Evolutionary conservation across 1,140 invertebrate species (phyloP).

Genomic region (Saccostrea glomerata): DNA sequence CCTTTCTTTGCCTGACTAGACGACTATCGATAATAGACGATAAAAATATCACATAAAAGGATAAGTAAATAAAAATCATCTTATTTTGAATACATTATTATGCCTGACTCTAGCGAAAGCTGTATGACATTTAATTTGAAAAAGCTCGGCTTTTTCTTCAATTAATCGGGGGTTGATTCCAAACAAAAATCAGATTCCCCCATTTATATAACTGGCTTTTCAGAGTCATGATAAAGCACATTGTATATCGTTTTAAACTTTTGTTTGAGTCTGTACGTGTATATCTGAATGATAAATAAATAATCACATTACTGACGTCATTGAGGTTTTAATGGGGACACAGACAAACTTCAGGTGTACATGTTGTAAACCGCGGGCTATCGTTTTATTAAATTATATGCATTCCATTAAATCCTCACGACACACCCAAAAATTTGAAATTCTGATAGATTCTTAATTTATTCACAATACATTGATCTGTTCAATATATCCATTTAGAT

Average conservation of each 20-base stretch:
- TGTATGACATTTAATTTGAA: slow-evolving; percentile 9
- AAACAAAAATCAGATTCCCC: background rate
- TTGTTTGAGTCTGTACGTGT: background rate
- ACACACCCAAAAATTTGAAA: background rate
- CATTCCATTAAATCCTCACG: background rate
- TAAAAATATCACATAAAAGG: background rate
- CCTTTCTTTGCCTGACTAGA: background rate
- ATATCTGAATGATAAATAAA: slow-evolving; percentile 29
- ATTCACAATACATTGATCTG: background rate
- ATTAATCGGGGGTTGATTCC: background rate
- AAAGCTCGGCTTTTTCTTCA: background rate
- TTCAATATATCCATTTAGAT: slow-evolving; percentile 9
- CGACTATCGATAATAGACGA: background rate
- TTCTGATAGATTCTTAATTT: background rate
- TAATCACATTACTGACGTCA: background rate
- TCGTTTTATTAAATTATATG: background rate
- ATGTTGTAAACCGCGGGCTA: background rate
- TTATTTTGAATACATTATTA: background rate
- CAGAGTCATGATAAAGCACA: background rate
- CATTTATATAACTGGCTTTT: background rate
- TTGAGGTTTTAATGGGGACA: background rate
- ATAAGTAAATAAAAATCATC: background rate
- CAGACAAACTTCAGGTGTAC: background rate
- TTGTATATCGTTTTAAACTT: background rate
- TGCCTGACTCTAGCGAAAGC: background rate